Evolutionary conservation across 2,797 vertebrate genomes (phyloP).

Genomic region (Hippopotamyrus pictus): DNA sequence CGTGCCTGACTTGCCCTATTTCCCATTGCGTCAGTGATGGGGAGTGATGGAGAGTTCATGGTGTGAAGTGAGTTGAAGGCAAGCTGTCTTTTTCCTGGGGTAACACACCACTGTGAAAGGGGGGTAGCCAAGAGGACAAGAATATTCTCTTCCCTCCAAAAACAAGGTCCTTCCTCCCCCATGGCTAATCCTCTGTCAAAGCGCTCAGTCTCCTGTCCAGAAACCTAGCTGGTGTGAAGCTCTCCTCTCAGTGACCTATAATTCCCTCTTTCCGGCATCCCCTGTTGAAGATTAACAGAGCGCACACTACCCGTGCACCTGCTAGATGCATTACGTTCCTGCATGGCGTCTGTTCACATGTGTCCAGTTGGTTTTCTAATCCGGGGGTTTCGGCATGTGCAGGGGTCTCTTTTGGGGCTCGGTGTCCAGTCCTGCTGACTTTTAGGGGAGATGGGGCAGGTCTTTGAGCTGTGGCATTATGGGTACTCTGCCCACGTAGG

Average conservation of each 20-base stretch:
- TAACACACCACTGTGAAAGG: slow-evolving; percentile 17
- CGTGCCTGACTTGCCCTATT: not conserved
- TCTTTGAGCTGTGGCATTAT: slow-evolving; percentile 13
- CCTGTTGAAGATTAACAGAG: slow-evolving; percentile 58
- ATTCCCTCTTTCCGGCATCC: slow-evolving; percentile 55
- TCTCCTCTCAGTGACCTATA: slow-evolving; percentile 54
- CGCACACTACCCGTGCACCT: slow-evolving; percentile 60
- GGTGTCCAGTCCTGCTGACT: not conserved
- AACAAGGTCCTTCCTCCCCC: not conserved
- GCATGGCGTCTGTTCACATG: slow-evolving; percentile 43
- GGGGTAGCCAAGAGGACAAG: slow-evolving; percentile 13
- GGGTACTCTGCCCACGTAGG: slow-evolving; percentile 23
- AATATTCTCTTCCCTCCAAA: slow-evolving; percentile 21
- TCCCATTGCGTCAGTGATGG: not conserved
- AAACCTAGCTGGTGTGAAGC: slow-evolving; percentile 27
- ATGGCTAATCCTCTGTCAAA: slow-evolving; percentile 23
- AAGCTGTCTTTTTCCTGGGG: slow-evolving; percentile 8
- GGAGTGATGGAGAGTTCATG: slow-evolving; percentile 7
- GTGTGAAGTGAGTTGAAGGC: not conserved
- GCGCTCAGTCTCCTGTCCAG: slow-evolving; percentile 18
- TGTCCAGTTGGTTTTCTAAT: slow-evolving; percentile 55
- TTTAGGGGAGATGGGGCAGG: not conserved
- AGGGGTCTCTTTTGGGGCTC: slow-evolving; percentile 31
- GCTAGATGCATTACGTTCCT: slow-evolving; percentile 60
- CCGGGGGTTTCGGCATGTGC: slow-evolving; percentile 37